phyloP scores from a whole-genome alignment of 2,888 invertebrate genomes.

The Cephus pygmeus region DNA sequence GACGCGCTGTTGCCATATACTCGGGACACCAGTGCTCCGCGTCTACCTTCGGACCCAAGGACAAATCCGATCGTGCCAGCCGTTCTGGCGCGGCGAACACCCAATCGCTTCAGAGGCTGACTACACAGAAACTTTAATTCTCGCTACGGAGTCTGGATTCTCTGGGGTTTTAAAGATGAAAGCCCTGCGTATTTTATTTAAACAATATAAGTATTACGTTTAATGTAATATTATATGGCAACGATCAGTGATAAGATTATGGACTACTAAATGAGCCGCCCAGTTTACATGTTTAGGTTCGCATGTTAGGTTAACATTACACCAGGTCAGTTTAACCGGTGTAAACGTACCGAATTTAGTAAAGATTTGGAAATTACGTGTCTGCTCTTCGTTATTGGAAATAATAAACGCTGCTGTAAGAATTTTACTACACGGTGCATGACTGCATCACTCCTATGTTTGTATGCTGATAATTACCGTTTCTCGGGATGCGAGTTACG shows the following conservation, averaged over 20 bases:
- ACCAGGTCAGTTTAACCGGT: background rate
- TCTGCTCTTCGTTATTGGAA: background rate
- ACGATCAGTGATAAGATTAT: background rate
- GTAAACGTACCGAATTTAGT: background rate
- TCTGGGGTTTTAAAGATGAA: background rate
- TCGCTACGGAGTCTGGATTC: background rate
- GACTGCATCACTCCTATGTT: background rate
- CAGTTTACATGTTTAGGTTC: background rate
- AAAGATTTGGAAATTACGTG: background rate
- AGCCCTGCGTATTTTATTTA: background rate
- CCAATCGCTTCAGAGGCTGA: background rate
- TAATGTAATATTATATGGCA: background rate
- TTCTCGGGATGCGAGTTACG: background rate
- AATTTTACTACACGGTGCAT: background rate
- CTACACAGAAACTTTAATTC: background rate
- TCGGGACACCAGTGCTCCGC: constrained; percentile 21
- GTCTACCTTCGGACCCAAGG: constrained; percentile 57
- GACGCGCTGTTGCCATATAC: constrained; percentile 45
- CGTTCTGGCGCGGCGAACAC: constrained; percentile 56
- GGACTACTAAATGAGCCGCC: background rate
- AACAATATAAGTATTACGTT: background rate
- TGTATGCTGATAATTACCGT: background rate
- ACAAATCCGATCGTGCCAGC: constrained; percentile 64
- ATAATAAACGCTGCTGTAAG: background rate
- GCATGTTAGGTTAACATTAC: background rate